These are phyloP conservation scores for Calyptomena viridis DNA, from an alignment of 2,113 vertebrate genomes.

Conservation along the genomic window DNA sequence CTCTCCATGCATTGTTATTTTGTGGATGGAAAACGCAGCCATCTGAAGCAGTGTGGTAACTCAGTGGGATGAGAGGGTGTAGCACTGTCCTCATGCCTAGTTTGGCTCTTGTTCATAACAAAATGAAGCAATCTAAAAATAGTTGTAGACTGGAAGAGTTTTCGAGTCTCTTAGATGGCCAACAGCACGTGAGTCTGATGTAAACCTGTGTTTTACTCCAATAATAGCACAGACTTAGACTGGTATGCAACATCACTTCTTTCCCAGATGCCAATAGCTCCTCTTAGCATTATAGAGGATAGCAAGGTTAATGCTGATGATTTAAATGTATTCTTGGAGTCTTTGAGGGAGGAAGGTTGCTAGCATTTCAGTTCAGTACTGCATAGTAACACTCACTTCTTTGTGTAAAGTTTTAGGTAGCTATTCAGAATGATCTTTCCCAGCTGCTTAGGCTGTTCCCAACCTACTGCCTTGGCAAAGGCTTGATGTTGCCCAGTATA, in stretches of 20 bases:
- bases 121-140: background rate
- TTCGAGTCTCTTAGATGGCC: background rate
- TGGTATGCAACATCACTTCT: background rate
- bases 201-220: background rate
- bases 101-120: background rate
- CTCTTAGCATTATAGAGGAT: background rate
- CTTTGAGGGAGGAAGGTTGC: background rate
- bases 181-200: background rate
- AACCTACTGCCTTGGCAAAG: background rate
- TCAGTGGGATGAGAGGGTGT: background rate
- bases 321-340: background rate
- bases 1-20: background rate
- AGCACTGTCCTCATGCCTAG: background rate
- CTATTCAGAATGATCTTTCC: background rate
- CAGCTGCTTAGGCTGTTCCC: background rate
- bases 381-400: background rate
- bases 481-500: background rate
- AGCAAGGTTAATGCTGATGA: background rate
- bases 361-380: background rate
- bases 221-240: background rate
- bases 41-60: background rate
- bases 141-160: background rate
- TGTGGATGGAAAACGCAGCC: background rate
- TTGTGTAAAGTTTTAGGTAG: background rate
- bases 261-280: background rate